Evolutionary conservation across 2,888 invertebrate species (phyloP), one percentile per base, ranked within the genome.

Genomic region (Frankliniella intonsa): DNA sequence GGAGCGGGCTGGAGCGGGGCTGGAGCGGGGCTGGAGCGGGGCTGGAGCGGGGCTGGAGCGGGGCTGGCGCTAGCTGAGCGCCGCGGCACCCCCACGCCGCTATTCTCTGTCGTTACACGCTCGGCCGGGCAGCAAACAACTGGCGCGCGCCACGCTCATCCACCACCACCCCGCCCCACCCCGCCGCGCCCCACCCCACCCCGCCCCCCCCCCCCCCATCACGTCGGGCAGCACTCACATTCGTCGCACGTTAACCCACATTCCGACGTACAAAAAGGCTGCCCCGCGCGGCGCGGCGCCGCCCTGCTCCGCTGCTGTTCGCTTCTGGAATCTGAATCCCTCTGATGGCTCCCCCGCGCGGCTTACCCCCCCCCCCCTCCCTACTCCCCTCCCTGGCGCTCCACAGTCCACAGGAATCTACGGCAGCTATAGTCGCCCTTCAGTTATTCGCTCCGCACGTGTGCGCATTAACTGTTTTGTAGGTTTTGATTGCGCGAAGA

Each of bases 101-200:
- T 25, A 25, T 76, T 76, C 69, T 25, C 69, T 25, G 69, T 76
- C 69, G 69, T 76, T 76, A 76, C 69, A 76, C 69, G 69, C 69
- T 76, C 69, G 69, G 69, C 69, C 69, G 69, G 25, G 69, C 69
- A 25, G 69, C 69, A 76, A 76, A 76, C 69, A 76, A 76, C 69
- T 22, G 69, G 25, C 69, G 62, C 25, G 69, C 69, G 55, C 17
- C 19, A 12, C 55, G 25, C 69, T 69, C 69, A 9, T 25, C 69
- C 11, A 11, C 69, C 69, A 8, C 62, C 62, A 7, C 62, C 69
- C 69, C 69, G 0, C 17, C 62, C 62, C 62, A 17, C 62, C 62
- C 62, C 62, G 1, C n/a, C 19, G 14, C 62, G 7, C 38, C 38
- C 3, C 38, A 38, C 38, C 38, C 38, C 38, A 5, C 38, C 38